Conservation (phyloP, 1,140 invertebrate genomes). For the Gryon sp. region DNA sequence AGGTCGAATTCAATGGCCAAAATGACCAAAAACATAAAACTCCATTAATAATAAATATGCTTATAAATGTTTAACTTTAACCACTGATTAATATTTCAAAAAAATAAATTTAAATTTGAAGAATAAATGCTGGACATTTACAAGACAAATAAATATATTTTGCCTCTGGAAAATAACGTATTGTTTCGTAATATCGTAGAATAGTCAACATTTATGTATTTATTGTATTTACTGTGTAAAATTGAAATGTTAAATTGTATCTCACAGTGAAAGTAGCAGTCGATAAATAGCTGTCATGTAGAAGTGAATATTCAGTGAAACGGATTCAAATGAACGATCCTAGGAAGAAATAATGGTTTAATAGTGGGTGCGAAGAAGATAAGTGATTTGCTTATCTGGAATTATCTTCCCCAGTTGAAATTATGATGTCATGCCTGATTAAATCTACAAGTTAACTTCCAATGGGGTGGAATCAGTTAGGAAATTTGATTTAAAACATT, state of each 20-base stretch:
- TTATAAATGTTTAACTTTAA: too few relatives aligned
- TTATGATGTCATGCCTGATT: slow-evolving; percentile 58
- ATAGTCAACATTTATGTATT: not conserved
- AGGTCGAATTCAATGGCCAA: slow-evolving; percentile 13
- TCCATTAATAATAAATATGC: too few relatives aligned
- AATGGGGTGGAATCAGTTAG: slow-evolving; percentile 55
- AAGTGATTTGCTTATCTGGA: slow-evolving; percentile 61
- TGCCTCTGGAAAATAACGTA: not conserved
- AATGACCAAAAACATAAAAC: too few relatives aligned
- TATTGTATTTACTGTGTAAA: too few relatives aligned
- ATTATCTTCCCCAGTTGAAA: slow-evolving; percentile 54
- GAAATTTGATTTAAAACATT: slow-evolving; percentile 49
- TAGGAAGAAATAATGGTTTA: slow-evolving; percentile 24
- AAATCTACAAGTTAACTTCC: slow-evolving; percentile 53
- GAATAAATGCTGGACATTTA: too few relatives aligned
- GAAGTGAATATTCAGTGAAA: slow-evolving; percentile 12
- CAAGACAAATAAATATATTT: too few relatives aligned
- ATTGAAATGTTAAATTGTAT: too few relatives aligned
- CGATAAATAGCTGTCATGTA: not conserved
- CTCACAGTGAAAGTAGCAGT: too few relatives aligned
- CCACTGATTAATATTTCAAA: too few relatives aligned
- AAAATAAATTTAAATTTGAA: too few relatives aligned
- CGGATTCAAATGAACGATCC: slow-evolving; percentile 10
- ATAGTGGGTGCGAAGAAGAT: slow-evolving; percentile 44
- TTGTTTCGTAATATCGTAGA: too few relatives aligned